Base-by-base conservation (phyloP, 2,888 invertebrate genomes). In the Spodoptera exigua region DNA sequence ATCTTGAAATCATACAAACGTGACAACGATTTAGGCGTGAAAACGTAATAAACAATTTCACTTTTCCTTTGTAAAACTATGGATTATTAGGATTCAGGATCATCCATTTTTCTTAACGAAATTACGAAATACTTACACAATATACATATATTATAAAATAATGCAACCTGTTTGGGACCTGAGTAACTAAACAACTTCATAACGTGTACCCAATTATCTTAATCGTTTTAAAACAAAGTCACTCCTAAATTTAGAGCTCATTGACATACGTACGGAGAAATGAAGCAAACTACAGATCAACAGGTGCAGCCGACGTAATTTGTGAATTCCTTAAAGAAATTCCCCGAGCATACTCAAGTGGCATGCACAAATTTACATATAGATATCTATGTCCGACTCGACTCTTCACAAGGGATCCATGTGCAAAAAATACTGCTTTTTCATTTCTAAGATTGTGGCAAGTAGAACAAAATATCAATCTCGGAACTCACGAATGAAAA, bases 281-380 rank as follows among this genome's bases (percentile, higher is more conserved):
- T 61, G 13, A 47, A 49, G 37, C 47, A 39, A 53, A 51, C 45
- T 40, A 40, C 43, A 27, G 27, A 48, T 34, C 53, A 70, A 70
- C 75, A 75, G 79, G 70, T 77, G 79, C 70, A 55, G 43, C 57
- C 66, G 45, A 39, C 51, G 56, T 56, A 66, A 68, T 69, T 72
- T 65, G 64, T 53, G 36, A 74, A 74, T 74, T 67, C 69, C 59
- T 76, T 53, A 56, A 45, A 47, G 39, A 62, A 75, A 74, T 66
- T 55, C 51, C 56, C 32, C 57, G 46, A 61, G 43, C 64, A 70
- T 71, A 65, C 58, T 13, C 58, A 36, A 51, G 63, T 57, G 64
- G 60, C 61, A 61, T 61, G 56, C 51, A 37, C 61, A 37, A 56
- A 76, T 78, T 69, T 61, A 69, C 57, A 44, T 40, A 56, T 7